Evolutionary conservation across 2,797 vertebrate genomes (phyloP).

Genomic region (Dendrocincla tyrannina): DNA sequence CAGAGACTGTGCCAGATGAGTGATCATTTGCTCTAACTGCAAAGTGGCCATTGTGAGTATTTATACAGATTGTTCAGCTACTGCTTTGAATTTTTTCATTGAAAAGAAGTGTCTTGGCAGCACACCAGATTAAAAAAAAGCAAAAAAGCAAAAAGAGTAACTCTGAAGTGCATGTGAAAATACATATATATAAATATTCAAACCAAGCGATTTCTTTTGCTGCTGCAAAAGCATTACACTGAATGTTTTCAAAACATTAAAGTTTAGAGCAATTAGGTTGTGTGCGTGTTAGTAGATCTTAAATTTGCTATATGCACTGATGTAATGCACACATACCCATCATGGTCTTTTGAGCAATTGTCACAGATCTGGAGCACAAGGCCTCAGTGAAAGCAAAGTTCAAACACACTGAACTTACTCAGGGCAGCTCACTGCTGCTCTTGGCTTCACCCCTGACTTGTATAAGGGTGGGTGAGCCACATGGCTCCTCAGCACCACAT

Average conservation of each 20-base stretch:
- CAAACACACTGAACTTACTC: rapidly evolving
- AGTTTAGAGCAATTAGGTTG: neutral
- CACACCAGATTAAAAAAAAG: neutral
- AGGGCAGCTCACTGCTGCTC: neutral
- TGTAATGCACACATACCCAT: neutral
- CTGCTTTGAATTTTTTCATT: neutral
- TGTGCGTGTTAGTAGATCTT: rapidly evolving
- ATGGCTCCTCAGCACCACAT: rapidly evolving
- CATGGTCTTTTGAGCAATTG: neutral
- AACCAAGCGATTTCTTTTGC: neutral
- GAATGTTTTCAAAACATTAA: neutral
- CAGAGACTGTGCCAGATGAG: rapidly evolving
- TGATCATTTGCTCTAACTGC: neutral
- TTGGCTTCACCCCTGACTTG: neutral
- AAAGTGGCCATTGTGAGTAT: neutral
- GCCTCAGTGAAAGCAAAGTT: neutral
- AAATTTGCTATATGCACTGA: neutral
- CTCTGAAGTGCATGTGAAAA: neutral
- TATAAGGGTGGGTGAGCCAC: neutral
- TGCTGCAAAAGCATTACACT: neutral
- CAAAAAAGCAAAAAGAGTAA: neutral
- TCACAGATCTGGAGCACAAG: neutral
- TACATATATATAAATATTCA: neutral
- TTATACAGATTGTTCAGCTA: neutral
- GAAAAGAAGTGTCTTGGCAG: neutral